Conservation (phyloP, 2,888 invertebrate species). For the Philereme vetulata region DNA sequence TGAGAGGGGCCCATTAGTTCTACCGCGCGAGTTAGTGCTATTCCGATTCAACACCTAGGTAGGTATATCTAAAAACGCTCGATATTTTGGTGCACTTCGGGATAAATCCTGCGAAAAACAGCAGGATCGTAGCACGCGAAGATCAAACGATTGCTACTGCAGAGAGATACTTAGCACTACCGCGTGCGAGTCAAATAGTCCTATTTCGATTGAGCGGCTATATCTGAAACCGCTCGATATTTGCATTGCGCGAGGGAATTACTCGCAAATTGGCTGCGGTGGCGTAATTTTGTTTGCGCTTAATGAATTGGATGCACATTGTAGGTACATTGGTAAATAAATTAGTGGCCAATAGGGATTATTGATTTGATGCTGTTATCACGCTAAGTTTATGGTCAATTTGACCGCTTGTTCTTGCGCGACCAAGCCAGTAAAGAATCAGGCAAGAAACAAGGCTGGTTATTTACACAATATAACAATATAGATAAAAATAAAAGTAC, state of each 20-base stretch:
- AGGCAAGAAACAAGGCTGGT: no score
- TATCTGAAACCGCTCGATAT: slow-evolving; percentile 48
- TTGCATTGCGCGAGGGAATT: slow-evolving; percentile 47
- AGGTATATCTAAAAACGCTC: no score
- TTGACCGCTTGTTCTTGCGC: no score
- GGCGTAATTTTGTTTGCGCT: slow-evolving; percentile 44
- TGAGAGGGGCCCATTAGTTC: no score
- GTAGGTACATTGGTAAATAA: slow-evolving; percentile 29
- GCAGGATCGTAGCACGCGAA: no score
- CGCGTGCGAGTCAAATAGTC: neutral
- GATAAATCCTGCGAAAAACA: slow-evolving; percentile 1
- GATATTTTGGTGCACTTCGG: no score
- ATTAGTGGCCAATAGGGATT: slow-evolving; percentile 32
- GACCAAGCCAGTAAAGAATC: no score
- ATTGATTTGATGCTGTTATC: slow-evolving; percentile 25
- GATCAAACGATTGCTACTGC: no score
- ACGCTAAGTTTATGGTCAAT: neutral
- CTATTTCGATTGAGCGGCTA: slow-evolving; percentile 42
- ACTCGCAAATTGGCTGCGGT: slow-evolving; percentile 49
- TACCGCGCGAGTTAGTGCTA: no score
- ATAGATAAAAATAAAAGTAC: no score
- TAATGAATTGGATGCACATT: slow-evolving; percentile 44
- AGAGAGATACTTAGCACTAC: neutral
- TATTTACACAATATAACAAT: no score
- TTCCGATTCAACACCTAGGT: no score